Conservation (phyloP, 2,888 invertebrate genomes). For the Fragum fragum region DNA sequence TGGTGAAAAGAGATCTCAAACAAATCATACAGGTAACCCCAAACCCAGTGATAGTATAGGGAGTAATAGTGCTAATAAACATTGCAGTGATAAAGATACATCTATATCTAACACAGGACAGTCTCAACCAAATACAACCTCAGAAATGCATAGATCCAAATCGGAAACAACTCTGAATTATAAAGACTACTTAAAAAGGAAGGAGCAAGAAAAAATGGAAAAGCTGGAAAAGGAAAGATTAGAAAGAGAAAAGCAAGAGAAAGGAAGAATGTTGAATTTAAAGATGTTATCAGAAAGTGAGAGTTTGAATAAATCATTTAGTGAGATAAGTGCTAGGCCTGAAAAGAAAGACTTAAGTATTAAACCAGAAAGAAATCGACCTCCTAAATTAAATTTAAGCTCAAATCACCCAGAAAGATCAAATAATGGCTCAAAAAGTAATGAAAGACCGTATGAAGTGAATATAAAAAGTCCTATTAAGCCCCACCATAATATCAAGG, state of each 20-base stretch:
- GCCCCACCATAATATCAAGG: constrained; percentile 64
- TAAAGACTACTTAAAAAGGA: constrained; percentile 61
- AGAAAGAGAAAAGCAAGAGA: constrained; percentile 33
- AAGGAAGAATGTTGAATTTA: constrained; percentile 28
- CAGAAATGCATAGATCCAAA: constrained; percentile 33
- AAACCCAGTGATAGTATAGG: constrained; percentile 8
- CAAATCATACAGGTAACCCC: constrained; percentile 4
- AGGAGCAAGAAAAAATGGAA: constrained; percentile 53
- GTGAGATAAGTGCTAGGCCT: constrained; percentile 41
- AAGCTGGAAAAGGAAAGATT: constrained; percentile 29
- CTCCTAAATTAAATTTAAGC: constrained; percentile 64
- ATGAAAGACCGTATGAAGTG: constrained; percentile 57
- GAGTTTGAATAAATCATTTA: constrained; percentile 55
- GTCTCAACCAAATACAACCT: constrained; percentile 14
- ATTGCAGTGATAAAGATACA: neutral
- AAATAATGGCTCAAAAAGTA: constrained; percentile 10
- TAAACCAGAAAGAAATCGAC: constrained; percentile 51
- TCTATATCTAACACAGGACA: constrained; percentile 1
- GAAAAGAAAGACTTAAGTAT: constrained; percentile 26
- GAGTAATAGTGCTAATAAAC: constrained; percentile 5
- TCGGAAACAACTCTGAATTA: constrained; percentile 60
- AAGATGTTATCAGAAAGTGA: constrained; percentile 41
- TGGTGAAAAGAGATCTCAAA: constrained; percentile 10
- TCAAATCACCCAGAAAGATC: constrained; percentile 27
- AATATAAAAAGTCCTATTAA: constrained; percentile 66